Conservation (phyloP, 2,113 vertebrate genomes). For the Chrysemys picta region DNA sequence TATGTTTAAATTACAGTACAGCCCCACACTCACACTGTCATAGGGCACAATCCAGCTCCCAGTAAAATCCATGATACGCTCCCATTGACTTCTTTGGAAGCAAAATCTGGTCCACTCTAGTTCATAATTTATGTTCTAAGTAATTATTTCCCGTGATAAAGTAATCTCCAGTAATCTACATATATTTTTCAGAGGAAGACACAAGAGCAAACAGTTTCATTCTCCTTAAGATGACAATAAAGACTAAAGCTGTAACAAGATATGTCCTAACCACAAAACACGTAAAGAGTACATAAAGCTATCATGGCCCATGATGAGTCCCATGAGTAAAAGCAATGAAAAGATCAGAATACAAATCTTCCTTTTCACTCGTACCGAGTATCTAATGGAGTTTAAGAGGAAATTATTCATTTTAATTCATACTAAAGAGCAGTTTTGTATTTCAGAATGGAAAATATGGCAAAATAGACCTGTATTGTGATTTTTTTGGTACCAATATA, state of each 20-base stretch:
- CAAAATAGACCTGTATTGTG: neutral
- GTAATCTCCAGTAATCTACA: conserved; percentile 23
- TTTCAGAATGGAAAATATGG: neutral
- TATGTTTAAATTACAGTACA: neutral
- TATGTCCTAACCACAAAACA: neutral
- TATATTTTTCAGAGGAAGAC: conserved; percentile 12
- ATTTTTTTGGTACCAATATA: neutral
- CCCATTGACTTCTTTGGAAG: neutral
- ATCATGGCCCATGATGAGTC: neutral
- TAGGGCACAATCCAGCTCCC: neutral
- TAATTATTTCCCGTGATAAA: conserved; percentile 9
- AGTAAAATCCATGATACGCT: neutral
- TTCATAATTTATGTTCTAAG: neutral
- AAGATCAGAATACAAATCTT: conserved; percentile 31
- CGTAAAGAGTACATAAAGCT: neutral
- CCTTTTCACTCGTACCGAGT: neutral
- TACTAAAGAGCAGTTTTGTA: neutral
- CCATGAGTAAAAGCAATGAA: conserved; percentile 7
- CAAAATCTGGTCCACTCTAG: neutral
- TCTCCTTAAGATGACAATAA: conserved; percentile 7
- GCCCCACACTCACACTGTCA: neutral
- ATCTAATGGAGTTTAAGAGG: neutral
- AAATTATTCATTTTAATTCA: neutral
- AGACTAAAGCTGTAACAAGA: conserved; percentile 44
- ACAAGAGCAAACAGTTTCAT: conserved; percentile 31